phyloP scores from a whole-genome alignment of 2,888 invertebrate species.

The Drosophila affinis region DNA sequence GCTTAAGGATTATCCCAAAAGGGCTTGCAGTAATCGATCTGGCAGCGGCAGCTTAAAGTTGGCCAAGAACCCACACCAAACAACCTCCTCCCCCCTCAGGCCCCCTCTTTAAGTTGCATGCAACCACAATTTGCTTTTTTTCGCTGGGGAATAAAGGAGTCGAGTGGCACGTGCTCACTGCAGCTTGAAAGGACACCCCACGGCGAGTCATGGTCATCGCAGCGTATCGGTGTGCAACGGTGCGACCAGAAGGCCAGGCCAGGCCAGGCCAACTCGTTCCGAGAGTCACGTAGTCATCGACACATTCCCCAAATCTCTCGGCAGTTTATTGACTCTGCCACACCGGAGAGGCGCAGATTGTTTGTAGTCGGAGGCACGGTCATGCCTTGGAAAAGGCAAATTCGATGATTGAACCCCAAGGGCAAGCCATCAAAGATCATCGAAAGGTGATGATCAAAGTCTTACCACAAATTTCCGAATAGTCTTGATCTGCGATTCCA shows the following conservation, averaged over 20 bases:
- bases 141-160: background rate
- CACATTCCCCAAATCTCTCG: conserved; percentile 58
- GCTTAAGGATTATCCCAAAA: background rate
- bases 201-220: conserved; percentile 9
- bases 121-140: background rate
- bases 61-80: no score
- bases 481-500: no score
- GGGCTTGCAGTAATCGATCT: background rate
- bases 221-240: conserved; percentile 38
- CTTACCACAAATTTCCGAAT: no score
- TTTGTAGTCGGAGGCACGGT: no score
- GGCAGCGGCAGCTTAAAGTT: background rate
- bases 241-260: conserved; percentile 37
- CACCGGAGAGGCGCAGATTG: conserved; percentile 7
- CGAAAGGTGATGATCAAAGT: background rate
- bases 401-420: background rate
- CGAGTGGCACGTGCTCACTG: conserved; percentile 23
- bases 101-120: background rate
- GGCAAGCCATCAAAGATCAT: background rate
- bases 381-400: background rate
- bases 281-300: conserved; percentile 73
- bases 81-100: no score
- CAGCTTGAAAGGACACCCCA: conserved; percentile 5
- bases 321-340: conserved; percentile 66
- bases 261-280: conserved; percentile 43